phyloP scores from a whole-genome alignment of 2,888 invertebrate species.

The Furcula furcula region DNA sequence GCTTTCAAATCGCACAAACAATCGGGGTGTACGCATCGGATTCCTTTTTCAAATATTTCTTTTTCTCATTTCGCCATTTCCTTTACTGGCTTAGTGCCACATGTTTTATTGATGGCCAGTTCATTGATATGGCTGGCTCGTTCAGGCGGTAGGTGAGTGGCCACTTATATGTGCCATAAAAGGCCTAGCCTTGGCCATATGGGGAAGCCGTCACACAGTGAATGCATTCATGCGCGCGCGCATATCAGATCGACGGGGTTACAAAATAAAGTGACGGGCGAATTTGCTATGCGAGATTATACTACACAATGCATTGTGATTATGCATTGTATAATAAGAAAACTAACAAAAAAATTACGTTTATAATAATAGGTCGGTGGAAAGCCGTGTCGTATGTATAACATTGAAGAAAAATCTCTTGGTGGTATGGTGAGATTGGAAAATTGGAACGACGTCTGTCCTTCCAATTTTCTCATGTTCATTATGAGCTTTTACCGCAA shows the following conservation, averaged over 20 bases:
- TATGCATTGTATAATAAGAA: slow-evolving; percentile 13
- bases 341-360: slow-evolving; percentile 4
- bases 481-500: no score
- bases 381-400: no score
- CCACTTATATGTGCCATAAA: slow-evolving; percentile 79
- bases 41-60: slow-evolving; percentile 76
- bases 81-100: slow-evolving; percentile 77
- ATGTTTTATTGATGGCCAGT: slow-evolving; percentile 81
- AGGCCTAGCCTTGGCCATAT: slow-evolving; percentile 79
- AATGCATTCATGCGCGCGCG: slow-evolving; percentile 76
- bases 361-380: no score
- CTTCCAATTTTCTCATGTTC: no score
- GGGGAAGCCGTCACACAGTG: slow-evolving; percentile 73
- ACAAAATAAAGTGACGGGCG: slow-evolving; percentile 62
- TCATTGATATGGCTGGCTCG: slow-evolving; percentile 81
- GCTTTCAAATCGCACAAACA: slow-evolving; percentile 72
- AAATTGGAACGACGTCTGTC: no score
- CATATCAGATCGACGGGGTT: slow-evolving; percentile 68
- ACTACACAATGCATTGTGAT: slow-evolving; percentile 20
- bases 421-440: no score
- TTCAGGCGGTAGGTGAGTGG: slow-evolving; percentile 78
- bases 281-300: slow-evolving; percentile 50
- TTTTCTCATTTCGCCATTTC: slow-evolving; percentile 78
- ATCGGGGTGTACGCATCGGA: slow-evolving; percentile 69
- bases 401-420: no score